Base-by-base conservation (phyloP, 1,140 invertebrate genomes). In the Ridgeia piscesae region DNA sequence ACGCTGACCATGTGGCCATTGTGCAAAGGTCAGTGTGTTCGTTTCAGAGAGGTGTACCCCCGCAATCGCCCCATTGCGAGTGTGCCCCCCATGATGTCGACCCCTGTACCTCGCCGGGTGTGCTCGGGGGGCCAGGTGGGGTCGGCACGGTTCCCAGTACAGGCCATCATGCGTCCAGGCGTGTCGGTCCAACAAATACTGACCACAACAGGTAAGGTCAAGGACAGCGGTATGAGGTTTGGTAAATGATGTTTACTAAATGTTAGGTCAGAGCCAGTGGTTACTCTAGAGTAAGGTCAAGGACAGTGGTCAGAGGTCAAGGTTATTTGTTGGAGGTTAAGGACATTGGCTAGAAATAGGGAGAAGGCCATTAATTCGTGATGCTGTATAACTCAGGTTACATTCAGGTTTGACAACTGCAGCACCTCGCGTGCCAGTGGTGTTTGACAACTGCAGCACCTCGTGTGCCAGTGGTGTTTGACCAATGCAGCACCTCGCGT, bases 171-270 rank as follows among this genome's bases (percentile, higher is more conserved):
- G 98, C 42, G 94, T 93, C 98, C 99, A 96, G 98, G 98, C 92
- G 98, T 99, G 97, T 98, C 98, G 89, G 98, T 98, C 48, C 98
- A 99, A 95, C 98, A 99, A 96, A 98, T 99, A 97, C 98, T 98
- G 8, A 96, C 99, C 92, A 98, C 98, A 4, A 96, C 98, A 94
- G 97, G 97, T 97, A 77, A 77, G 58, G 58, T 77, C 58, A 77
- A 77, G 58, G 27, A 77, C 27, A 31, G 58, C 27, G 58, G 17
- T 31, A 21, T 4, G 58, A 77, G 58, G 58, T 42, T 42, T 17
- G 58, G 58, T 8, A 9, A 77, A 77, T 9, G 42, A 42, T 11
- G 11, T 42, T 42, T 4, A 42, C 42, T 11, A 42, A 11, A 42
- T 4, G 42, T 42, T 42, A 42, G 42, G 11, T 42, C 4, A 42